phyloP scores from a whole-genome alignment of 64 coral and sea anemone species.

The Orbicella faveolata region DNA sequence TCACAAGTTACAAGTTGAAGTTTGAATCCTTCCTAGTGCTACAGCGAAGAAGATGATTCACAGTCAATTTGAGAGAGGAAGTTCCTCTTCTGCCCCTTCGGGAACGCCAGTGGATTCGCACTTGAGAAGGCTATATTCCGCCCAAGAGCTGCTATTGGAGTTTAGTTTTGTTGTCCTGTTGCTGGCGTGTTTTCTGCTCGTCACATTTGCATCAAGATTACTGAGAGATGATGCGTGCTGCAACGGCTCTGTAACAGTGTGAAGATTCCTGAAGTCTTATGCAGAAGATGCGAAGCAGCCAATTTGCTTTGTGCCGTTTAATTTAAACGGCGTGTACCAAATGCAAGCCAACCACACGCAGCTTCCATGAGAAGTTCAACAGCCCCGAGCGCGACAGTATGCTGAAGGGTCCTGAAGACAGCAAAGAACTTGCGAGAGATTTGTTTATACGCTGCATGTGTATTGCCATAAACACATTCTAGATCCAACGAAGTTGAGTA shows the following conservation, averaged over 20 bases:
- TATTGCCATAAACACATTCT: too few relatives aligned
- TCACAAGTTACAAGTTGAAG: background rate
- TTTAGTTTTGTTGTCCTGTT: background rate
- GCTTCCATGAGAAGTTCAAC: too few relatives aligned
- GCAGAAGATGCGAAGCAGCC: background rate
- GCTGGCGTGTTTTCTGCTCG: background rate
- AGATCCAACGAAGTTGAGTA: too few relatives aligned
- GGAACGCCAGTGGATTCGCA: background rate
- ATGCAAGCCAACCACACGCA: too few relatives aligned
- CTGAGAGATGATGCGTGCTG: background rate
- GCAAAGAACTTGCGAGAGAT: too few relatives aligned
- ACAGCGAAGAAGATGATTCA: conserved; percentile 11
- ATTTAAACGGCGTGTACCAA: too few relatives aligned
- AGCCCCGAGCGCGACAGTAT: background rate
- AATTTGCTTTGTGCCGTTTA: background rate
- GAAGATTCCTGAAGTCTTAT: background rate
- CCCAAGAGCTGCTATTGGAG: background rate
- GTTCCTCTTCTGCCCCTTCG: background rate
- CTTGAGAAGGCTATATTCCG: background rate
- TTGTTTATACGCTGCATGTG: too few relatives aligned
- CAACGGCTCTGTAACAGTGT: background rate
- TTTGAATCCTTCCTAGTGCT: background rate
- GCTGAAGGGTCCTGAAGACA: background rate
- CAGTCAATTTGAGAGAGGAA: background rate
- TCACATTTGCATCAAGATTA: background rate